Percentiles rank a stretch among this genome's conserved stretches.
Conservation (phyloP, 2,888 invertebrate species). For the Dicranocentrus wangi region DNA sequence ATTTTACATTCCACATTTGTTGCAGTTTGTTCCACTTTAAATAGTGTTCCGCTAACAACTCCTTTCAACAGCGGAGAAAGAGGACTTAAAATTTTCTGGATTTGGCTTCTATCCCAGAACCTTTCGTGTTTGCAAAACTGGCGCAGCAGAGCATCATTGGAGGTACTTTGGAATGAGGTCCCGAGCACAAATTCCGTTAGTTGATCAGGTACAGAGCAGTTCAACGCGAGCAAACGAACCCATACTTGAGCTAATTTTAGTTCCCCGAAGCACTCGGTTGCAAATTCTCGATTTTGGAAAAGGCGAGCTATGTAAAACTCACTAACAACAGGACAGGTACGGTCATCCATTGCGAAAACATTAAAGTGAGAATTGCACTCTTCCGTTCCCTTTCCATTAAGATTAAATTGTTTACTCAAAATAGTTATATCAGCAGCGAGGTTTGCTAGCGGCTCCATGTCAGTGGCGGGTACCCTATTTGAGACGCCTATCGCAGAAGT, state of each 20-base stretch:
- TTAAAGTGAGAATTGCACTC: constrained; percentile 54
- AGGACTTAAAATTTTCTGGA: constrained; percentile 55
- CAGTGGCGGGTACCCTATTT: constrained; percentile 54
- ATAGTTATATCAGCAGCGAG: constrained; percentile 69
- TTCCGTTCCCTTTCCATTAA: not conserved
- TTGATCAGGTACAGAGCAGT: constrained; percentile 41
- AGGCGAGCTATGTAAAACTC: constrained; percentile 62
- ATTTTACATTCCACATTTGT: not conserved
- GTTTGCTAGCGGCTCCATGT: constrained; percentile 66
- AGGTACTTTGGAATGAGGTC: constrained; percentile 25
- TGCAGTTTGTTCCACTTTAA: constrained; percentile 27
- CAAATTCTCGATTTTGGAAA: constrained; percentile 15
- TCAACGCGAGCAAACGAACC: constrained; percentile 63
- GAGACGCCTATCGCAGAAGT: constrained; percentile 40
- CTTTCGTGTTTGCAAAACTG: constrained; percentile 48
- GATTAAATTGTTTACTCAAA: constrained; percentile 13
- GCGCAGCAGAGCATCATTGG: constrained; percentile 40
- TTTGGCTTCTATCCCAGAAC: constrained; percentile 37
- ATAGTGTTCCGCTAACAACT: not conserved
- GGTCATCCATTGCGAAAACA: constrained; percentile 48
- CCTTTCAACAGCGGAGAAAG: constrained; percentile 29
- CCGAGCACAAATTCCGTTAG: constrained; percentile 41
- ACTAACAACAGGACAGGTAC: constrained; percentile 61
- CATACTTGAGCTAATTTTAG: constrained; percentile 64
- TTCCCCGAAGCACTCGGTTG: constrained; percentile 15